These are phyloP conservation scores for Chiroxiphia lanceolata DNA, from an alignment of 2,797 vertebrate species.

Conservation along the genomic window DNA sequence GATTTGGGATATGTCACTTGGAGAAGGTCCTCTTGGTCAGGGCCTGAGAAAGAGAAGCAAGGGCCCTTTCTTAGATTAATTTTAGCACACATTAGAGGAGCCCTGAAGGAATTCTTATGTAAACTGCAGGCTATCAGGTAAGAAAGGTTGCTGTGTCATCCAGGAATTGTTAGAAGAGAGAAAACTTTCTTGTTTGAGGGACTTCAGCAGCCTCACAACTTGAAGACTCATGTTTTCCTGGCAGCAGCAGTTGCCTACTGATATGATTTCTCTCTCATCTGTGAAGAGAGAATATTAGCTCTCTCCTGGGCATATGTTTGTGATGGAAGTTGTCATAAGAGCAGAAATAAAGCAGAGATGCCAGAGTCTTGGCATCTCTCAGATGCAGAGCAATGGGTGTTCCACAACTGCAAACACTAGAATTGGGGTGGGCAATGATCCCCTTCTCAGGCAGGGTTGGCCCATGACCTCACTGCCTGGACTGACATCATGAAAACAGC, in stretches of 20 bases:
- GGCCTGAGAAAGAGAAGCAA: not conserved
- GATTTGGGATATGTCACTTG: not conserved
- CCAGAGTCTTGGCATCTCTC: not conserved
- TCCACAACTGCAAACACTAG: not conserved
- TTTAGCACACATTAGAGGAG: not conserved
- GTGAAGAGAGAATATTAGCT: not conserved
- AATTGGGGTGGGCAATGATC: not conserved
- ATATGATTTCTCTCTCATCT: not conserved
- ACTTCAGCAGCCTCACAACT: not conserved
- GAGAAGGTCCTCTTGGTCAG: not conserved
- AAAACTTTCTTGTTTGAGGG: not conserved
- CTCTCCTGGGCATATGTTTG: not conserved
- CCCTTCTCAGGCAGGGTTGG: not conserved
- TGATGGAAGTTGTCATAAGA: not conserved
- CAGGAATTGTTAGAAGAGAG: not conserved
- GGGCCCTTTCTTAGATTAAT: not conserved
- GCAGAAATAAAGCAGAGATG: not conserved
- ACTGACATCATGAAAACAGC: not conserved
- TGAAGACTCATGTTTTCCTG: not conserved
- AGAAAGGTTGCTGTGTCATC: not conserved
- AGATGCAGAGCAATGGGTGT: not conserved
- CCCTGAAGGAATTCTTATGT: not conserved
- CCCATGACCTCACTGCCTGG: rapidly evolving
- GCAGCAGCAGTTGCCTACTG: not conserved
- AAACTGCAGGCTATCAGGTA: not conserved